Conservation (phyloP, 2,888 invertebrate species). For the Rotaria socialis region DNA sequence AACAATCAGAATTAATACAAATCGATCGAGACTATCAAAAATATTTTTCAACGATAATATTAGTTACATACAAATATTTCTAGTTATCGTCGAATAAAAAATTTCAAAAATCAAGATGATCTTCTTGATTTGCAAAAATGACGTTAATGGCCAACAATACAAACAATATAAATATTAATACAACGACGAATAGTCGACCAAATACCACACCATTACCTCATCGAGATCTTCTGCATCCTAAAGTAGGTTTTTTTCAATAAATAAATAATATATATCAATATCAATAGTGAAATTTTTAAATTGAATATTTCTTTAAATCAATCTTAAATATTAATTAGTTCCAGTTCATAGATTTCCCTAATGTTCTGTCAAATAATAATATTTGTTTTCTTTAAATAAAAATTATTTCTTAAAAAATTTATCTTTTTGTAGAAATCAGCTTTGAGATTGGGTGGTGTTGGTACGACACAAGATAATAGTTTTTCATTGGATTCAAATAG, state of each 20-base stretch:
- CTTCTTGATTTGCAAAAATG: background rate
- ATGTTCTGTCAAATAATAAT: too few species aligned
- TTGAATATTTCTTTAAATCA: too few species aligned
- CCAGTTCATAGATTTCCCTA: too few species aligned
- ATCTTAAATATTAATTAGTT: too few species aligned
- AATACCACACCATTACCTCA: background rate
- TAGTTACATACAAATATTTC: background rate
- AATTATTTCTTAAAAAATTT: background rate
- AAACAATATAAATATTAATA: background rate
- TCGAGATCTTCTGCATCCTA: background rate
- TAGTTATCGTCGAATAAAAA: background rate
- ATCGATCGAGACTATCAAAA: background rate
- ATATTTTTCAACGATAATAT: too few species aligned
- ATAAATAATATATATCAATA: too few species aligned
- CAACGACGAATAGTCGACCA: background rate
- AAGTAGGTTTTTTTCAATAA: background rate
- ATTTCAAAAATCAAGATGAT: background rate
- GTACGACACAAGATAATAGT: constrained; percentile 6
- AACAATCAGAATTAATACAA: background rate
- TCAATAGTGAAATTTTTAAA: too few species aligned
- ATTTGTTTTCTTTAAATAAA: too few species aligned
- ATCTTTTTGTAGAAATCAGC: background rate
- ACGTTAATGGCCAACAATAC: background rate
- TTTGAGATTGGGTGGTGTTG: background rate
- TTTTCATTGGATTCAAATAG: constrained; percentile 25